Evolutionary conservation across 2,797 vertebrate species (phyloP).

Genomic region (Poecilia picta): DNA sequence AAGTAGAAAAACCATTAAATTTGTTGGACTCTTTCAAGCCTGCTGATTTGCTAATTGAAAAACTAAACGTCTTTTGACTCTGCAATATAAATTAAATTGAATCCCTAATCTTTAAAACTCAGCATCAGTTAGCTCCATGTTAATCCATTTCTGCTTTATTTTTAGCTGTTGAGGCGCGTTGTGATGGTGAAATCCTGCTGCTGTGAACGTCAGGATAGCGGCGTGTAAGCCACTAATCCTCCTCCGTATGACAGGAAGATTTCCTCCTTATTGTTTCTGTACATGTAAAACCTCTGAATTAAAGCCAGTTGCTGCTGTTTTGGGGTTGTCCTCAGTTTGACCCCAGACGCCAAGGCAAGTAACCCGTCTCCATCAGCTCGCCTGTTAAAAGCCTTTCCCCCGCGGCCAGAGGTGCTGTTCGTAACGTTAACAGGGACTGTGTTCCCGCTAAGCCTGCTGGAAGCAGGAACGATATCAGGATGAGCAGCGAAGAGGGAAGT

Average conservation of each 20-base stretch:
- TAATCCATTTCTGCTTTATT: not conserved
- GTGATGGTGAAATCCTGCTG: not conserved
- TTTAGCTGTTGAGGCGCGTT: not conserved
- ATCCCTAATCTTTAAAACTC: not conserved
- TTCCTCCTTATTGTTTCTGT: not conserved
- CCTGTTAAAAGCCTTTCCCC: constrained; percentile 17
- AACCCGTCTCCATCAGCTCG: constrained; percentile 1
- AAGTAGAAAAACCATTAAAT: not conserved
- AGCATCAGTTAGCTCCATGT: not conserved
- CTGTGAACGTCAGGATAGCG: not conserved
- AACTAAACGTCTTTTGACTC: not conserved
- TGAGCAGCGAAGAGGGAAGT: not conserved
- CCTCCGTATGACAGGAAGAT: not conserved
- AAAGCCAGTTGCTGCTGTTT: not conserved
- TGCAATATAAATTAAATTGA: not conserved
- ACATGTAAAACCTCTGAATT: not conserved
- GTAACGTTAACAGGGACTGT: constrained; percentile 3
- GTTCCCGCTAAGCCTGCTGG: constrained; percentile 13
- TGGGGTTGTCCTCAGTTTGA: not conserved
- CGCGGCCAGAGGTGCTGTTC: constrained; percentile 15
- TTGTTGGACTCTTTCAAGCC: not conserved
- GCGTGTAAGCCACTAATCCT: not conserved
- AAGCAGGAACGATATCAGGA: not conserved
- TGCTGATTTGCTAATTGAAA: not conserved
- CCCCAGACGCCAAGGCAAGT: not conserved